These are phyloP conservation scores for Actinia tenebrosa DNA, from an alignment of 64 coral and sea anemone genomes.

Conservation along the genomic window DNA sequence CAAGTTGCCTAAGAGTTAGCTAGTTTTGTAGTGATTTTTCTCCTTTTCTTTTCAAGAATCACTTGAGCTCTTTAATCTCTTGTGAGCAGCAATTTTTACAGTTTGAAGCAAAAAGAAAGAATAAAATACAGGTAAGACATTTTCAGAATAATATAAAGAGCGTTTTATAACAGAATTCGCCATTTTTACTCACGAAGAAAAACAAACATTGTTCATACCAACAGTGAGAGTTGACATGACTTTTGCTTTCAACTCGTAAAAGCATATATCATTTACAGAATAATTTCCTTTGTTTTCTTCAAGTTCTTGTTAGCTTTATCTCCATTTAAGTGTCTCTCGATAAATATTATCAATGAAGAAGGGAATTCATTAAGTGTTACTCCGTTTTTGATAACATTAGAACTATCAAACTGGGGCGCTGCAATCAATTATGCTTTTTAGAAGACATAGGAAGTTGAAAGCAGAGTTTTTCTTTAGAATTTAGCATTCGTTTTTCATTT, in stretches of 20 bases:
- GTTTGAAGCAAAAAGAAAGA: not conserved
- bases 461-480: too few species aligned
- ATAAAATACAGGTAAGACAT: not conserved
- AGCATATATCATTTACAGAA: not conserved
- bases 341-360: not conserved
- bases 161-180: not conserved
- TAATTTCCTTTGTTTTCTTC: not conserved
- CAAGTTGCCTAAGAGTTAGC: not conserved
- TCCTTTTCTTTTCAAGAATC: too few species aligned
- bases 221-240: not conserved
- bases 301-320: not conserved
- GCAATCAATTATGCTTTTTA: too few species aligned
- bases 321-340: not conserved
- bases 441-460: too few species aligned
- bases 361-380: not conserved
- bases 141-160: not conserved
- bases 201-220: not conserved
- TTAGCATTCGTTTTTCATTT: too few species aligned
- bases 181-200: not conserved
- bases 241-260: not conserved
- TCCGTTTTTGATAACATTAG: not conserved
- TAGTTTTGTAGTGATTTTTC: too few species aligned
- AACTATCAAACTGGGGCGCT: too few species aligned
- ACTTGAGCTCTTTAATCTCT: too few species aligned
- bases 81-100: not conserved